phyloP scores from a whole-genome alignment of 2,797 vertebrate species.

The Rhinella marina region DNA sequence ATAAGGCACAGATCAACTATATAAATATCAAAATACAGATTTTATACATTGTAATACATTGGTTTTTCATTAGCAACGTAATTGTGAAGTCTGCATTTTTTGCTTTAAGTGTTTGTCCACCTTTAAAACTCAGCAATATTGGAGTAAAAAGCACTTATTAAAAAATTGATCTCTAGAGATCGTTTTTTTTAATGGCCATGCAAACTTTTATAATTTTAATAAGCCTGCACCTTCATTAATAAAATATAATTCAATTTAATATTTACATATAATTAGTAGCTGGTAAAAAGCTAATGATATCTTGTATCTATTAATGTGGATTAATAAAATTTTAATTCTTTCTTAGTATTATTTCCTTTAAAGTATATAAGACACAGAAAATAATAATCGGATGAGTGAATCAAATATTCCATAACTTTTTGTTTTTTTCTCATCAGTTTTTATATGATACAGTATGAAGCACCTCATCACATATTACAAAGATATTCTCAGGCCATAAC shows the following conservation, averaged over 20 bases:
- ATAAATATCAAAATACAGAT: too few species aligned
- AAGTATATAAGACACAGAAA: constrained; percentile 7
- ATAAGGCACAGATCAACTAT: too few species aligned
- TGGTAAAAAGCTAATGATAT: constrained; percentile 46
- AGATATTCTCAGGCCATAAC: too few species aligned
- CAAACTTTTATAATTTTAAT: constrained; percentile 45
- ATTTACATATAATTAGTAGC: constrained; percentile 54
- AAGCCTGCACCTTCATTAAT: constrained; percentile 43
- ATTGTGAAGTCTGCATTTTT: not conserved
- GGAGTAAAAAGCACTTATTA: constrained; percentile 14
- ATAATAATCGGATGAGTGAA: not conserved
- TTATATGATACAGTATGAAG: too few species aligned
- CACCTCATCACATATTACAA: too few species aligned
- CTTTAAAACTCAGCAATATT: constrained; percentile 40
- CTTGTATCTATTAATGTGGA: constrained; percentile 17
- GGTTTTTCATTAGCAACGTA: not conserved
- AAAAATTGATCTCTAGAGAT: constrained; percentile 51
- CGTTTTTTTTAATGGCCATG: constrained; percentile 21
- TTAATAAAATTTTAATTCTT: constrained; percentile 22
- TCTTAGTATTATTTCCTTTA: not conserved
- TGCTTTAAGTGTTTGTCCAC: constrained; percentile 38
- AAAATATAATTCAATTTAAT: constrained; percentile 53
- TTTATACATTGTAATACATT: not conserved
- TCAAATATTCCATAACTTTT: not conserved
- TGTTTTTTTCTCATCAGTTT: not conserved